Conservation (phyloP, 2,113 vertebrate genomes). For the Dryoscopus gambensis region DNA sequence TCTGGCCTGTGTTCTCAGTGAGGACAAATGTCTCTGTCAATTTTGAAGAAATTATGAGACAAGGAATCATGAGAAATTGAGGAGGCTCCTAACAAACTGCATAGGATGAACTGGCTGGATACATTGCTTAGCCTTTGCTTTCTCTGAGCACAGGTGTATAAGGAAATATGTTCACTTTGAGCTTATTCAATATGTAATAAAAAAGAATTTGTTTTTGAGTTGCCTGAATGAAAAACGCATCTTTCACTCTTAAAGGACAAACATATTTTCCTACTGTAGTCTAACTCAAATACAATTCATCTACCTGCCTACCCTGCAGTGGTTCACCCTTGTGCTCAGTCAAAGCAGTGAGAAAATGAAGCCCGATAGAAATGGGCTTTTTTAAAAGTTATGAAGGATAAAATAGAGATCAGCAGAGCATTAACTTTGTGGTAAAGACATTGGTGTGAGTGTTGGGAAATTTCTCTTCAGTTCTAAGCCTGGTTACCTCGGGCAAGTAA, state of each 20-base stretch:
- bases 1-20: background rate
- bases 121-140: constrained; percentile 2
- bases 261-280: constrained; percentile 2
- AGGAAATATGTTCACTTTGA: constrained; percentile 21
- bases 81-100: background rate
- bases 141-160: background rate
- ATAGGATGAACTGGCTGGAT: background rate
- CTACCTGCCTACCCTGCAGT: background rate
- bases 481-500: background rate
- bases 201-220: constrained; percentile 19
- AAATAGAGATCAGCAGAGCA: background rate
- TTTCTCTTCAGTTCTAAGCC: constrained; percentile 11
- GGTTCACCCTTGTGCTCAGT: background rate
- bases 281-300: constrained; percentile 28
- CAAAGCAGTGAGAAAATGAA: constrained; percentile 17
- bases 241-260: constrained; percentile 19
- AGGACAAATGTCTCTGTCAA: background rate
- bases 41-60: background rate
- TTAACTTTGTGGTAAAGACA: background rate
- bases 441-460: background rate
- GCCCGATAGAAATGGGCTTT: background rate
- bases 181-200: constrained; percentile 1
- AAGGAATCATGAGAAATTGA: background rate
- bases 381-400: background rate
- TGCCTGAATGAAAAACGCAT: constrained; percentile 5